These are phyloP conservation scores for Cynopterus sphinx DNA, from an alignment of 2,797 vertebrate genomes.

Conservation along the genomic window DNA sequence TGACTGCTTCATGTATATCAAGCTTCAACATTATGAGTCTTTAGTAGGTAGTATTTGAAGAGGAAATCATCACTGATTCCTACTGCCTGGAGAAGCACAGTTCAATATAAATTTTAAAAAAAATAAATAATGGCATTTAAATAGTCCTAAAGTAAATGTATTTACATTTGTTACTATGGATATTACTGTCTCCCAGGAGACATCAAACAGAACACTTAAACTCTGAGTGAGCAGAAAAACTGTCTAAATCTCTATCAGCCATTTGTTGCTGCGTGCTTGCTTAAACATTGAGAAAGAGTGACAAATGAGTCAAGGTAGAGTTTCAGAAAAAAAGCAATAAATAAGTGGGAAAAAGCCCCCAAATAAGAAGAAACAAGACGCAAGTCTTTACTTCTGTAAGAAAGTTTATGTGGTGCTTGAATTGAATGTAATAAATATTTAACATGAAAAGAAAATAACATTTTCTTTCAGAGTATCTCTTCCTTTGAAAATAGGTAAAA, in stretches of 20 bases:
- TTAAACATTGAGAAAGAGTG: neutral
- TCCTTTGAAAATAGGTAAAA: slow-evolving; percentile 26
- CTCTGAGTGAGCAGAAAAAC: slow-evolving; percentile 37
- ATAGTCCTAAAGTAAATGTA: slow-evolving; percentile 50
- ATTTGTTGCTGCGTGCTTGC: neutral
- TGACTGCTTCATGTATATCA: neutral
- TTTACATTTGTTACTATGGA: slow-evolving; percentile 60
- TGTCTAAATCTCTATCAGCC: neutral
- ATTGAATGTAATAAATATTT: slow-evolving; percentile 51
- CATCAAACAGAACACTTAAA: slow-evolving; percentile 37
- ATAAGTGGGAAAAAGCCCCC: no score
- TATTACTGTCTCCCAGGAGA: slow-evolving; percentile 44
- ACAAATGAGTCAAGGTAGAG: slow-evolving; percentile 32
- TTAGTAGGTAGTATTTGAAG: slow-evolving; percentile 36
- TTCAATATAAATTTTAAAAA: neutral
- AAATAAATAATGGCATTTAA: neutral
- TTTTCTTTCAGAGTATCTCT: slow-evolving; percentile 11
- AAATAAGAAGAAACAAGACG: neutral
- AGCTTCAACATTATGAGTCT: neutral
- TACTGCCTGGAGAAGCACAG: neutral
- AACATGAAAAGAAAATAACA: neutral
- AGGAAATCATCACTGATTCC: slow-evolving; percentile 33
- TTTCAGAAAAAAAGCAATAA: neutral
- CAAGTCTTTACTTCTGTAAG: neutral
- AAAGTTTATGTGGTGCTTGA: neutral